phyloP scores from a whole-genome alignment of 2,113 vertebrate genomes.

The Stegostoma tigrinum region DNA sequence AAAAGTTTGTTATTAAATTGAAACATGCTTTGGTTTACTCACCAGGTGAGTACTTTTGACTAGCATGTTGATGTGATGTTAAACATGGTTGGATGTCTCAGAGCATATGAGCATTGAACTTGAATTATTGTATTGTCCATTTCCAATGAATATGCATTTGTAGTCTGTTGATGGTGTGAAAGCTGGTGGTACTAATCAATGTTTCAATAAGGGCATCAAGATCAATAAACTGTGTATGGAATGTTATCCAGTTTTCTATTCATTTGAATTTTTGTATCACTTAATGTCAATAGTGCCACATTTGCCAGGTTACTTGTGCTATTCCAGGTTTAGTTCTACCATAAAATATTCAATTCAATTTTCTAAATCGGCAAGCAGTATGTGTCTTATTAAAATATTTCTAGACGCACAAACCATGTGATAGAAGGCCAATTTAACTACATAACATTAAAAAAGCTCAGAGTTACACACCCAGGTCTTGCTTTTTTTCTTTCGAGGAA shows the following conservation, averaged over 20 bases:
- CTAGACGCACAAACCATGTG: neutral
- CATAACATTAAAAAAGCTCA: neutral
- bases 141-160: constrained; percentile 25
- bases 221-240: neutral
- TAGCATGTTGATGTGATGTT: neutral
- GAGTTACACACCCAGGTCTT: neutral
- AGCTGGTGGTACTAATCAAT: neutral
- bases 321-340: neutral
- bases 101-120: constrained; percentile 10
- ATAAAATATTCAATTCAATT: constrained; percentile 35
- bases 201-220: constrained; percentile 8
- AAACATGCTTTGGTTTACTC: constrained; percentile 14
- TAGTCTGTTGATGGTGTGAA: neutral
- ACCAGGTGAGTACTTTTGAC: neutral
- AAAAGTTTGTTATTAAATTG: neutral
- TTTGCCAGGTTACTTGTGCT: constrained; percentile 17
- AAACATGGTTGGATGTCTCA: constrained; percentile 1
- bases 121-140: neutral
- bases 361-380: constrained; percentile 35
- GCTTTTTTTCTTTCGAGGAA: constrained; percentile 3
- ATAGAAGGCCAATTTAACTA: constrained; percentile 22
- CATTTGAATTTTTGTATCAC: neutral
- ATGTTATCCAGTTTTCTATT: constrained; percentile 17
- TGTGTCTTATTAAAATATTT: constrained; percentile 31
- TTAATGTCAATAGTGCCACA: neutral